Conservation (phyloP, 2,113 vertebrate genomes). For the Pungitius pungitius region DNA sequence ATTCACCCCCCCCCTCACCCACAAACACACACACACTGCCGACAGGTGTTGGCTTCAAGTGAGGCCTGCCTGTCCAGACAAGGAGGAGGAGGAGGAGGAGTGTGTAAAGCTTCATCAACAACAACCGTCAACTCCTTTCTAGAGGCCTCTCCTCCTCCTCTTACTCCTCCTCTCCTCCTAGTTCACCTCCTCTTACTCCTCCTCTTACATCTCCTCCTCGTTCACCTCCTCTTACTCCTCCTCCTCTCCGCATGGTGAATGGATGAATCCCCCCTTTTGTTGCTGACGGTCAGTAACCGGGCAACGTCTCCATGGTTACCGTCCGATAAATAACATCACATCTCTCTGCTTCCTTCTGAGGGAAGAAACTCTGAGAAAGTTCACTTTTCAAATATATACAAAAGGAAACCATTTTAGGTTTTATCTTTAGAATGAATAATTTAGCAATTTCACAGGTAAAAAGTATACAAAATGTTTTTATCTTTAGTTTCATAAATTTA, state of each 20-base stretch:
- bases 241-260: slow-evolving; percentile 63
- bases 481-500: too few species aligned
- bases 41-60: slow-evolving; percentile 83
- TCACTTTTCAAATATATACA: too few species aligned
- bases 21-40: slow-evolving; percentile 45
- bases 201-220: slow-evolving; percentile 62
- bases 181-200: slow-evolving; percentile 63
- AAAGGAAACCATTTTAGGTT: too few species aligned
- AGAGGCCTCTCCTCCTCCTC: not conserved
- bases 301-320: not conserved
- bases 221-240: slow-evolving; percentile 69
- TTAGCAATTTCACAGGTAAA: too few species aligned
- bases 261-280: not conserved
- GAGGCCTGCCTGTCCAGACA: slow-evolving; percentile 65
- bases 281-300: not conserved
- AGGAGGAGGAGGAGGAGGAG: slow-evolving; percentile 10
- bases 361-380: not conserved
- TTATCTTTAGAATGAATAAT: too few species aligned
- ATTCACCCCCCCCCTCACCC: not conserved
- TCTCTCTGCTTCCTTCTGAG: not conserved
- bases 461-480: too few species aligned
- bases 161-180: slow-evolving; percentile 40
- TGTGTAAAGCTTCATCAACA: slow-evolving; percentile 1
- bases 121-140: not conserved
- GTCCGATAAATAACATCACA: slow-evolving; percentile 2